Conservation (phyloP, 1,140 invertebrate species). For the Dufourea novaeangliae region DNA sequence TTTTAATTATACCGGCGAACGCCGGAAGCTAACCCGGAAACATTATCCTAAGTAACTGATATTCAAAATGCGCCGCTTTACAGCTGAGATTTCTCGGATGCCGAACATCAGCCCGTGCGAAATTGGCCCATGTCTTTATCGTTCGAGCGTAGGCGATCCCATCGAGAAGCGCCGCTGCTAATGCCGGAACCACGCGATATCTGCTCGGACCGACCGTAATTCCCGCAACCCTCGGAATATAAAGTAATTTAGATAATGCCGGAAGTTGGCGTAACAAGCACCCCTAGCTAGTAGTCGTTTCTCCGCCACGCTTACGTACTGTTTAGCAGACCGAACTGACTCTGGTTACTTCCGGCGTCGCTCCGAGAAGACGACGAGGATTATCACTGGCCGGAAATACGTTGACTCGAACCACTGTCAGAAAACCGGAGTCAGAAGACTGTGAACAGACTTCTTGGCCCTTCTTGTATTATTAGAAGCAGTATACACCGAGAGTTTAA, state of each 20-base stretch:
- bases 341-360: not conserved
- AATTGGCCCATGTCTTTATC: conserved; percentile 41
- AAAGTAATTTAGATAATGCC: conserved; percentile 62
- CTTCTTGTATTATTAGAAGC: too few species aligned
- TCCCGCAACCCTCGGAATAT: conserved; percentile 30
- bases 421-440: not conserved
- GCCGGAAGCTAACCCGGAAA: not conserved
- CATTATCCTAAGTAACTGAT: conserved; percentile 29
- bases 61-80: not conserved
- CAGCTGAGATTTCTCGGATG: not conserved
- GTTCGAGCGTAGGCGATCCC: not conserved
- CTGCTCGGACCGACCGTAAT: conserved; percentile 28
- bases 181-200: conserved; percentile 25
- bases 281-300: not conserved
- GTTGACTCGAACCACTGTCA: too few species aligned
- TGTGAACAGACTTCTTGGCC: not conserved
- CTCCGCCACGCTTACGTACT: not conserved
- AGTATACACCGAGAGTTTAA: too few species aligned
- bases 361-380: too few species aligned
- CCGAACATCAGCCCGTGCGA: not conserved
- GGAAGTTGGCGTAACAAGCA: conserved; percentile 46
- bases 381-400: too few species aligned
- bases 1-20: conserved; percentile 21
- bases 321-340: not conserved
- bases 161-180: not conserved